Conservation (phyloP, 2,888 invertebrate species). For the Pilophorus perplexus region DNA sequence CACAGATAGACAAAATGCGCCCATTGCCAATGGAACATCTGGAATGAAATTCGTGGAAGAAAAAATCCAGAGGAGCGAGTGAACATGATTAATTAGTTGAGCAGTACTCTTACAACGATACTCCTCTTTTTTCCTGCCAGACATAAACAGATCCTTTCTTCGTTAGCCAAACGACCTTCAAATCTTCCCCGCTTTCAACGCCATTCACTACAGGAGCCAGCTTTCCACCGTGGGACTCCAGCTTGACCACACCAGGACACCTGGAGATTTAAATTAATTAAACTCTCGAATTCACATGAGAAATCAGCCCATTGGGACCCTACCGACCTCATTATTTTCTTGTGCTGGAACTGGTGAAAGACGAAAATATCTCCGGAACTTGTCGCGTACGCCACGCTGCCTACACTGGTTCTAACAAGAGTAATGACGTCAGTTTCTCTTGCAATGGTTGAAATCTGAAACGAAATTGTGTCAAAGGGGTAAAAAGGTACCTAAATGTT, state of each 20-base stretch:
- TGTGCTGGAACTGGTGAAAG: conserved; percentile 67
- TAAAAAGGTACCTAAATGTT: too few species aligned
- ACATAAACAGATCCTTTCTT: conserved; percentile 63
- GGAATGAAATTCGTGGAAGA: background rate
- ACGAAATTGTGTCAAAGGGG: too few species aligned
- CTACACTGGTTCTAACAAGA: conserved; percentile 35
- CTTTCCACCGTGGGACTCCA: conserved; percentile 22
- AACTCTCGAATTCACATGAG: background rate
- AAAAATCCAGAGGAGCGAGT: too few species aligned
- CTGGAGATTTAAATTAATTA: background rate
- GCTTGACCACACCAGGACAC: conserved; percentile 18
- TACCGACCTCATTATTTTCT: conserved; percentile 63
- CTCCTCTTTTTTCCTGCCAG: conserved; percentile 61
- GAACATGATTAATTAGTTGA: too few species aligned
- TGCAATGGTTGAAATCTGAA: conserved; percentile 37
- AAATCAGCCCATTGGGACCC: background rate
- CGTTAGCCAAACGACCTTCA: conserved; percentile 63
- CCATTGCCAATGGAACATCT: conserved; percentile 64
- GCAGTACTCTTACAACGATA: conserved; percentile 50
- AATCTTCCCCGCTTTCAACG: conserved; percentile 47
- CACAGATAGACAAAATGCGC: conserved; percentile 59
- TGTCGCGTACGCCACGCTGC: conserved; percentile 32
- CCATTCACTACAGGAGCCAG: conserved; percentile 15
- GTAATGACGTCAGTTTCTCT: conserved; percentile 32
- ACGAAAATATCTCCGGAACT: conserved; percentile 64